These are phyloP conservation scores for Suncus etruscus DNA, from an alignment of 2,113 vertebrate species.

Conservation along the genomic window DNA sequence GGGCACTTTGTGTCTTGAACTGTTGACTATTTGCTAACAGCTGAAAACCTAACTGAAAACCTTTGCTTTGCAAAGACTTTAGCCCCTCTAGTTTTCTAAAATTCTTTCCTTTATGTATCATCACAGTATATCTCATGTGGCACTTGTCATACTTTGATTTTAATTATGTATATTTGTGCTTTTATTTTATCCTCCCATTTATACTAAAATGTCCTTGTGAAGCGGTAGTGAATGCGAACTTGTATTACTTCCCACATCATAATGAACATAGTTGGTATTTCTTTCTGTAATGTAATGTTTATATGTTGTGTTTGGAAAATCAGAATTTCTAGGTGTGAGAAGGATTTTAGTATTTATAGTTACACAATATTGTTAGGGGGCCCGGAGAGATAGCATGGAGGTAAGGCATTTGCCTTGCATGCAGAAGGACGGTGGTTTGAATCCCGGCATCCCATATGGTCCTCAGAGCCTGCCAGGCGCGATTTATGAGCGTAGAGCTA, in stretches of 20 bases:
- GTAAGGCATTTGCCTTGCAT: no score
- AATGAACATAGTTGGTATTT: not conserved
- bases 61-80: conserved; percentile 29
- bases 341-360: not conserved
- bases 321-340: not conserved
- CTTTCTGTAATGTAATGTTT: not conserved
- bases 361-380: no score
- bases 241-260: not conserved
- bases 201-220: not conserved
- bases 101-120: conserved; percentile 1
- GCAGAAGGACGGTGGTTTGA: no score
- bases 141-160: conserved; percentile 25
- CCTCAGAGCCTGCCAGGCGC: no score
- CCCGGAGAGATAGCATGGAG: no score
- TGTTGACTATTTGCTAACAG: no score
- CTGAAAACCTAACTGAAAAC: no score
- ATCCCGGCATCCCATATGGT: no score
- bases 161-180: not conserved
- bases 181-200: not conserved
- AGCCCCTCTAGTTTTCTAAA: not conserved
- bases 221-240: not conserved
- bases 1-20: no score
- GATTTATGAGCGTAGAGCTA: no score
- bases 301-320: not conserved
- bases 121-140: not conserved